These are phyloP conservation scores for Hyaena hyaena DNA, from an alignment of 2,113 vertebrate genomes.

Conservation along the genomic window DNA sequence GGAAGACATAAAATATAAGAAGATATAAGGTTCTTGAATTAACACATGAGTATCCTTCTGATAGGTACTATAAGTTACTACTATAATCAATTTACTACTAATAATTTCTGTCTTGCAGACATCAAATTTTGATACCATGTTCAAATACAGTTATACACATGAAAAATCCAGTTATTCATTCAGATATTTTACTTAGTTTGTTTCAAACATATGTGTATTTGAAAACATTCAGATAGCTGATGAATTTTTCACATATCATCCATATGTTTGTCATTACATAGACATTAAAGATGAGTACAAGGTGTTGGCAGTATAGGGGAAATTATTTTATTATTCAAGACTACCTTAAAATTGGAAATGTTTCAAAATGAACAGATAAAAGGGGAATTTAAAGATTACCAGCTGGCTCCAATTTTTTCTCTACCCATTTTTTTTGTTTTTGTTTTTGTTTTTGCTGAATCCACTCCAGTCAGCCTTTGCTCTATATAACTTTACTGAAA, in stretches of 20 bases:
- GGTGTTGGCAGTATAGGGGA: background rate
- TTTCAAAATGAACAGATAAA: background rate
- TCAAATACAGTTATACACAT: background rate
- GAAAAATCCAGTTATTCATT: background rate
- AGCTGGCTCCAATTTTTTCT: background rate
- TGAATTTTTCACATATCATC: background rate
- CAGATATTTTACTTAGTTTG: constrained; percentile 43
- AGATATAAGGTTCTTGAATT: background rate
- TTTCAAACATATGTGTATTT: constrained; percentile 2
- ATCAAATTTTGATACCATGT: background rate
- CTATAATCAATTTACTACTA: background rate
- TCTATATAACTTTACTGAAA: background rate
- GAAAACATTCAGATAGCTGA: constrained; percentile 16
- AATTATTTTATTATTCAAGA: background rate
- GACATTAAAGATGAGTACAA: background rate
- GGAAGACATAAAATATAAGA: background rate
- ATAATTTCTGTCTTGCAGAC: background rate
- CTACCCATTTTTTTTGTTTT: background rate
- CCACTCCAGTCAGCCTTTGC: background rate
- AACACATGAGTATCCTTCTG: background rate
- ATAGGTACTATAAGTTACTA: background rate
- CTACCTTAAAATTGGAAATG: background rate
- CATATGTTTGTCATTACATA: constrained; percentile 10
- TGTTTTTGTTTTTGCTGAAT: background rate
- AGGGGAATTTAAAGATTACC: background rate